A percentile compares a stretch with the other conserved stretches of the same genome.
Conservation (phyloP, 2,797 vertebrate species). For the Selene dorsalis region DNA sequence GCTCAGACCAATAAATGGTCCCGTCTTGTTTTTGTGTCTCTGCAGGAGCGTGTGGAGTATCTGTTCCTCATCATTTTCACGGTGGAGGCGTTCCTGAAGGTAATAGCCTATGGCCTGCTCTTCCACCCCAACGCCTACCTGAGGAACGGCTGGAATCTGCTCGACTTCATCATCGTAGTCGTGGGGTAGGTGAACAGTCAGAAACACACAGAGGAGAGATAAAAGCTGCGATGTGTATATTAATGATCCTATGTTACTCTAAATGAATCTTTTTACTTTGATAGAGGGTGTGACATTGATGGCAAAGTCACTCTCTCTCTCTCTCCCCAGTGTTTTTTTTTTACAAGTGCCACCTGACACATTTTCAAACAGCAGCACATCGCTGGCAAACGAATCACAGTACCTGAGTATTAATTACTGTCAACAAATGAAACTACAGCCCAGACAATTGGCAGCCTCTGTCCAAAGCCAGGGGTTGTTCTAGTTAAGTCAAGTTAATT, state of each 20-base stretch:
- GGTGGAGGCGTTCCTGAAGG: constrained; percentile 99
- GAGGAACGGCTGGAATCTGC: constrained; percentile 99
- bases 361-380: constrained; percentile 39
- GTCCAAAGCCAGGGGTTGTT: constrained; percentile 28
- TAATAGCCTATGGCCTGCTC: constrained; percentile 98
- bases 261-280: not conserved
- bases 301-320: constrained; percentile 5
- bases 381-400: constrained; percentile 36
- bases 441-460: constrained; percentile 40
- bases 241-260: not conserved
- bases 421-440: constrained; percentile 59
- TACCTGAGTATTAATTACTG: constrained; percentile 48
- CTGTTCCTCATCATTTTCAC: constrained; percentile 99
- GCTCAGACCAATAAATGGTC: constrained; percentile 27
- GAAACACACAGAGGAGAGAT: not conserved
- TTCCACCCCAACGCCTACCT: constrained; percentile 99
- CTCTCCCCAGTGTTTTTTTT: constrained; percentile 22
- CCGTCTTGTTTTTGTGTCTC: constrained; percentile 68
- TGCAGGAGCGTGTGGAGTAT: constrained; percentile 98
- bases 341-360: constrained; percentile 26
- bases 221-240: not conserved
- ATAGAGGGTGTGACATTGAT: not conserved
- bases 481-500: not conserved
- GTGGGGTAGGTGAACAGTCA: constrained; percentile 91
- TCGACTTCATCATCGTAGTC: constrained; percentile 99